Base-by-base conservation (phyloP, 2,888 invertebrate genomes). In the Drosophila trichaetosa region DNA sequence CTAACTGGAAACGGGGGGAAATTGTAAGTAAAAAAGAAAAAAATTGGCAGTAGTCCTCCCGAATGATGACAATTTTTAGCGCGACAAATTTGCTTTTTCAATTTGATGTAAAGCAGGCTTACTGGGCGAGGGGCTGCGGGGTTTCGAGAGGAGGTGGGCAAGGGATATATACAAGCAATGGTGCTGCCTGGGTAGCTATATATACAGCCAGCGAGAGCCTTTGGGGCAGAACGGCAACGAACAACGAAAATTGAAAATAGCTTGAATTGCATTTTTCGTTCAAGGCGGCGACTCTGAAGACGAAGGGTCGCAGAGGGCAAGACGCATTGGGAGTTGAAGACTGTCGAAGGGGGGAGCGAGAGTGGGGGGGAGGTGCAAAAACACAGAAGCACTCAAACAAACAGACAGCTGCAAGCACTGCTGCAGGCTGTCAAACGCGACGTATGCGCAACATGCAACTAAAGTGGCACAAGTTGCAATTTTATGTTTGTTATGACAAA, bases 161-260 rank as follows among this genome's bases (percentile, higher is more conserved):
- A 5, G 29, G 31, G 29, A 65, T 46, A 46, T 46, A 46, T 46
- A 24, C 16, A 24, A 46, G 46, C 8, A 46, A 46, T 24, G 27
- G 8, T 8, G 24, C 4, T 16, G 46, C 21, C 7, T 16, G 46
- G 46, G 4, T 21, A 21, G 21, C 21, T 13, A 21, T 46, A 21
- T 46, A 46, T 13, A 21, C 7, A 56, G 64, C 29, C 18, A 36
- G 27, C 36, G 11, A 67, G 31, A 60, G 68, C 69, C 63, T 69
- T 40, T 56, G 61, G 57, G 53, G 51, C 49, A 49, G 52, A 66
- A 59, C 42, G 38, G 66, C 64, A 58, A 57, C 65, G 69, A 63
- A 63, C 76, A 82, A 76, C 68, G 77, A 71, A 89, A 89, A 89
- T 89, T 82, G 89, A 89, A 87, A 89, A 89, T 87, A 76, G 90